phyloP scores from a whole-genome alignment of 2,888 invertebrate species.

The Xestia xanthographa region DNA sequence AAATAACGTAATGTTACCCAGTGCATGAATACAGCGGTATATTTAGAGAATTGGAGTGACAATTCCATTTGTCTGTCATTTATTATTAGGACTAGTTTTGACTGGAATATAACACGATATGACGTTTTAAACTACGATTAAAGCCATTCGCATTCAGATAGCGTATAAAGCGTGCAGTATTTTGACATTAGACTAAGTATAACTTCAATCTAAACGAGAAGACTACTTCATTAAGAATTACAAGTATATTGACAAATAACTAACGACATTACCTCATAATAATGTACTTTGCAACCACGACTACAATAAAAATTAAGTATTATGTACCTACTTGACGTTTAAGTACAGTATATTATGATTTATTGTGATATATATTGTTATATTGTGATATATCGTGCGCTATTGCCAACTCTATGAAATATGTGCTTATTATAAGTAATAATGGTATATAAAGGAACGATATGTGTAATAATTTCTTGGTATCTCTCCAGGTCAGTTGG shows the following conservation, averaged over 20 bases:
- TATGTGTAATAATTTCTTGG: constrained; percentile 52
- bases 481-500: constrained; percentile 52
- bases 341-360: constrained; percentile 44
- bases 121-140: constrained; percentile 10
- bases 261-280: constrained; percentile 39
- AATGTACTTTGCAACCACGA: constrained; percentile 25
- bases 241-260: constrained; percentile 49
- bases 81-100: constrained; percentile 36
- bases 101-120: neutral
- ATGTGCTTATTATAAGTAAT: constrained; percentile 47
- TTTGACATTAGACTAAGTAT: constrained; percentile 15
- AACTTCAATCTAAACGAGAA: constrained; percentile 31
- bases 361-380: too few species aligned
- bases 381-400: constrained; percentile 46
- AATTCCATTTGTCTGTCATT: constrained; percentile 39
- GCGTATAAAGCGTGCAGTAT: constrained; percentile 17
- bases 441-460: constrained; percentile 43
- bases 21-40: constrained; percentile 23
- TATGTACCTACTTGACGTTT: constrained; percentile 42
- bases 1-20: constrained; percentile 21
- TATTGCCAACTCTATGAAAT: constrained; percentile 54
- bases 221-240: constrained; percentile 44
- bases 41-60: constrained; percentile 32
- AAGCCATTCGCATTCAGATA: constrained; percentile 30
- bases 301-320: constrained; percentile 38